These are phyloP conservation scores for Myotis myotis DNA, from an alignment of 2,797 vertebrate genomes.

Conservation along the genomic window DNA sequence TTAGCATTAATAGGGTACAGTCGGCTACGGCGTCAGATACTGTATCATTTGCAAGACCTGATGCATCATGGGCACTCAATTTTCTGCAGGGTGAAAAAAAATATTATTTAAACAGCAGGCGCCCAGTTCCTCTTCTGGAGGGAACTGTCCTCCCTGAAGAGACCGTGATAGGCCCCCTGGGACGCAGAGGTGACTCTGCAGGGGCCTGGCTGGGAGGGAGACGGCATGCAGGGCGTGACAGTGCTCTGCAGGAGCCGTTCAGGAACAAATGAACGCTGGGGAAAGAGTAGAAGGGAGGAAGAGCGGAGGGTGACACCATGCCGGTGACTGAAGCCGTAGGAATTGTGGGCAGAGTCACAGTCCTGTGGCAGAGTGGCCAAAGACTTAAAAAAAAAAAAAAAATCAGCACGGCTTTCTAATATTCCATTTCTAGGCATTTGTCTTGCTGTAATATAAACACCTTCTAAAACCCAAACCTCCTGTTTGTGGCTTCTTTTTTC, in stretches of 20 bases:
- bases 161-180: background rate
- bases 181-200: background rate
- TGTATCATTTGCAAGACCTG: background rate
- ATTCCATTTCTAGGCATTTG: background rate
- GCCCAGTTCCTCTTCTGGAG: background rate
- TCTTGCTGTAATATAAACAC: background rate
- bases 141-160: background rate
- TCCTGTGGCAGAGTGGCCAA: background rate
- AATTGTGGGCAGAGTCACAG: background rate
- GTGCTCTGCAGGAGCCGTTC: background rate
- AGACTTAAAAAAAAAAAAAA: background rate
- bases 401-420: background rate
- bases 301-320: background rate
- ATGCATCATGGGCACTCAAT: background rate
- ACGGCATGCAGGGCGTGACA: background rate
- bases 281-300: background rate
- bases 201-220: background rate
- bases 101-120: background rate
- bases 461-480: background rate
- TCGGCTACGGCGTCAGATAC: background rate
- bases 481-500: background rate
- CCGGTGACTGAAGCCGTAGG: background rate
- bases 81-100: background rate
- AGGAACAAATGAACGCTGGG: background rate
- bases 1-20: background rate